These are phyloP conservation scores for Phoenicopterus ruber DNA, from an alignment of 2,113 vertebrate species.

Conservation along the genomic window DNA sequence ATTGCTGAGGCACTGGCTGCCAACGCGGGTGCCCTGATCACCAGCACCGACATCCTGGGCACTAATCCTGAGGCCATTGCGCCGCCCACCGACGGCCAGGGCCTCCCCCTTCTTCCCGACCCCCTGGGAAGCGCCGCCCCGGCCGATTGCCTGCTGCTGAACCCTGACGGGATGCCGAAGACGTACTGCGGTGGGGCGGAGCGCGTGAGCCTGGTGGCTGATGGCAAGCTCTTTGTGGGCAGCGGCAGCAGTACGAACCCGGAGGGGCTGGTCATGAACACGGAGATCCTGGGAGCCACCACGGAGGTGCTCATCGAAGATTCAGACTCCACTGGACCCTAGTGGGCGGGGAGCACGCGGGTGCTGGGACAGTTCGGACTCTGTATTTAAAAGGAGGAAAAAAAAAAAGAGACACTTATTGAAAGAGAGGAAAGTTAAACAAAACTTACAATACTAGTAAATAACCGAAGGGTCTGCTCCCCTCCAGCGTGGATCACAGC, in stretches of 20 bases:
- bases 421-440: slow-evolving; percentile 71
- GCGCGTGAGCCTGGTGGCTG: slow-evolving; percentile 74
- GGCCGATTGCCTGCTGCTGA: slow-evolving; percentile 74
- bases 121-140: slow-evolving; percentile 71
- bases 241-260: slow-evolving; percentile 60
- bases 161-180: slow-evolving; percentile 72
- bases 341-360: slow-evolving; percentile 61
- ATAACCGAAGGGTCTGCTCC: slow-evolving; percentile 77
- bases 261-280: slow-evolving; percentile 79
- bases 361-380: slow-evolving; percentile 69
- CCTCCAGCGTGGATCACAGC: slow-evolving; percentile 73
- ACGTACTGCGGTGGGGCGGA: slow-evolving; percentile 69
- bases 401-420: slow-evolving; percentile 12
- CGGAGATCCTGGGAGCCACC: slow-evolving; percentile 80
- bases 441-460: slow-evolving; percentile 75
- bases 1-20: slow-evolving; percentile 97
- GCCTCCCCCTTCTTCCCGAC: slow-evolving; percentile 76
- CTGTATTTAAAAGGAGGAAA: slow-evolving; percentile 73
- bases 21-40: slow-evolving; percentile 91
- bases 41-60: slow-evolving; percentile 85
- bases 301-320: slow-evolving; percentile 83
- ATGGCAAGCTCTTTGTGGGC: slow-evolving; percentile 77
- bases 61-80: slow-evolving; percentile 76
- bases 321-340: slow-evolving; percentile 80
- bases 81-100: slow-evolving; percentile 66